Evolutionary conservation across 1,140 invertebrate species (phyloP).

Genomic region (Platyscapa corneri): DNA sequence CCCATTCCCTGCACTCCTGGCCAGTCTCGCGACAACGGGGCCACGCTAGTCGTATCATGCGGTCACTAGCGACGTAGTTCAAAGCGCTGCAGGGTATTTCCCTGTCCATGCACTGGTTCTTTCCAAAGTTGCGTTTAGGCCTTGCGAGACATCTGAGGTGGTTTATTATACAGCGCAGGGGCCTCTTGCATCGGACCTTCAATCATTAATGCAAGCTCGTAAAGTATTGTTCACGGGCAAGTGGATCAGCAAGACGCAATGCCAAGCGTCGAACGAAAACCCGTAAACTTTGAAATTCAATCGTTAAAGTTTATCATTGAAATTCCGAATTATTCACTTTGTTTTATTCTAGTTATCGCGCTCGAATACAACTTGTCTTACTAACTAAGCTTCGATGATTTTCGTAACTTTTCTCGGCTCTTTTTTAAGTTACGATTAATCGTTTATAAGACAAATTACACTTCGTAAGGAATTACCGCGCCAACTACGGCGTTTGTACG

Average conservation of each 20-base stretch:
- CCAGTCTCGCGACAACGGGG: not conserved
- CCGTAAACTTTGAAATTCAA: too few species aligned
- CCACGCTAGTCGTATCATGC: not conserved
- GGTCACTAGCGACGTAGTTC: not conserved
- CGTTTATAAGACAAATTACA: too few species aligned
- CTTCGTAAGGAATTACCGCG: too few species aligned
- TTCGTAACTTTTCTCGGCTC: too few species aligned
- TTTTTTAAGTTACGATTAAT: too few species aligned
- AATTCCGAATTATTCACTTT: too few species aligned
- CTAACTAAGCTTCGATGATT: too few species aligned
- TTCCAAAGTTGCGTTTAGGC: not conserved
- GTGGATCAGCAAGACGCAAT: not conserved
- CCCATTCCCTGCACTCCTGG: slow-evolving; percentile 23
- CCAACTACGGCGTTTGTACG: too few species aligned
- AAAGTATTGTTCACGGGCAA: not conserved
- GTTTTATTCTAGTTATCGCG: too few species aligned
- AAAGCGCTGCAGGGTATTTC: not conserved
- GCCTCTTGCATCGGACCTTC: slow-evolving; percentile 29
- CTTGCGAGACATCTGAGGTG: slow-evolving; percentile 48
- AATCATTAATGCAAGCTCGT: not conserved
- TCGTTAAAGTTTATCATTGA: too few species aligned
- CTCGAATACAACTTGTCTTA: too few species aligned
- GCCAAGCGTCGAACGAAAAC: too few species aligned
- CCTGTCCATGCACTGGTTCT: not conserved
- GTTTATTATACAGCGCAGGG: slow-evolving; percentile 51